phyloP scores from a whole-genome alignment of 2,113 vertebrate species.

The Cynocephalus volans region DNA sequence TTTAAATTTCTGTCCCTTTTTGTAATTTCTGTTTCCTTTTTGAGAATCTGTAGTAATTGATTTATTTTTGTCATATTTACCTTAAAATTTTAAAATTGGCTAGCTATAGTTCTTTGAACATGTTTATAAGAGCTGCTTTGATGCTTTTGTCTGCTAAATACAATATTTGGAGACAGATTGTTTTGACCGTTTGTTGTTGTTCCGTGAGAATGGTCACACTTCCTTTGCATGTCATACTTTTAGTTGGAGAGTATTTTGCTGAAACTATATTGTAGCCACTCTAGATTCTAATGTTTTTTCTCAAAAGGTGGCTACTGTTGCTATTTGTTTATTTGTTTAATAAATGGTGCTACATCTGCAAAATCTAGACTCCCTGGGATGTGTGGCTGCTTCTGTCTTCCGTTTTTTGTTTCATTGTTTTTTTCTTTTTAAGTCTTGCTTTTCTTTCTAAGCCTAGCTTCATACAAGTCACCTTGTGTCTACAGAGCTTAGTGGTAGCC shows the following conservation, averaged over 20 bases:
- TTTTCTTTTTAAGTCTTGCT: neutral
- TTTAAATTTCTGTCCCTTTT: too few species aligned
- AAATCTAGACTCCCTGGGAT: neutral
- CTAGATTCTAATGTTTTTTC: neutral
- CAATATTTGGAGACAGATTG: too few species aligned
- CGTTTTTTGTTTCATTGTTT: neutral
- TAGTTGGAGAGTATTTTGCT: neutral
- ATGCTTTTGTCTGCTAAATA: too few species aligned
- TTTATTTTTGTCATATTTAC: too few species aligned
- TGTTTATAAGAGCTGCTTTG: too few species aligned
- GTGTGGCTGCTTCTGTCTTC: neutral
- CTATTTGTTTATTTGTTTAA: neutral
- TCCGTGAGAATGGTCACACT: too few species aligned
- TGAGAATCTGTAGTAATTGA: too few species aligned
- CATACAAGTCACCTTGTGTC: neutral
- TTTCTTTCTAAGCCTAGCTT: neutral
- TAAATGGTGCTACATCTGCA: neutral
- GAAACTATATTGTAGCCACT: constrained; percentile 8
- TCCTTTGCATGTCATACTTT: too few species aligned
- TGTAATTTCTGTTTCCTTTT: too few species aligned
- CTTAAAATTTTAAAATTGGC: too few species aligned
- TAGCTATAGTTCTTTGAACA: too few species aligned
- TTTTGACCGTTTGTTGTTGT: too few species aligned
- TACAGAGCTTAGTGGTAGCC: neutral
- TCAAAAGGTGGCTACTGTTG: neutral